These are phyloP conservation scores for Upupa epops DNA, from an alignment of 2,113 vertebrate species.

Conservation along the genomic window DNA sequence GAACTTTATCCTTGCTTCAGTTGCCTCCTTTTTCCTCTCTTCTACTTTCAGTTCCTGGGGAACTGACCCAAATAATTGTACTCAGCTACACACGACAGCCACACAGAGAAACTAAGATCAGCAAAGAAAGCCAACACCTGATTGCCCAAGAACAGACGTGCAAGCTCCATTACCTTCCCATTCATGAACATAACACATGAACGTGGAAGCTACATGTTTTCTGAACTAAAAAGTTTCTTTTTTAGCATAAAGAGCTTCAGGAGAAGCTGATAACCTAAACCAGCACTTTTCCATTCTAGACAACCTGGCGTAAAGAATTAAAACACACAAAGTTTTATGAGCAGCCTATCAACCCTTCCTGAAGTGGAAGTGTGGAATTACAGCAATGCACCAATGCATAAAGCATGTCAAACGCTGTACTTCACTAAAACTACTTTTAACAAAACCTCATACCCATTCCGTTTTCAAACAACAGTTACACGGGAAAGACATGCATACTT, in stretches of 20 bases:
- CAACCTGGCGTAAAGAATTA: not conserved
- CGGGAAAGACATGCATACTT: not conserved
- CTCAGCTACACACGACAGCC: not conserved
- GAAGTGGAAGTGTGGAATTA: not conserved
- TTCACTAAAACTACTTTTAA: not conserved
- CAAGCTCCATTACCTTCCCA: not conserved
- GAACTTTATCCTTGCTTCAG: not conserved
- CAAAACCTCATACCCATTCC: not conserved
- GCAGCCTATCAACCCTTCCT: not conserved
- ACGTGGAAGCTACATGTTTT: rapidly evolving
- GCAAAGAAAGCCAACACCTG: not conserved
- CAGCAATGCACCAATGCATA: not conserved
- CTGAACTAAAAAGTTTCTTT: not conserved
- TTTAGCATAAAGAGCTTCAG: not conserved
- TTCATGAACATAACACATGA: not conserved
- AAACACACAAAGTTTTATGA: not conserved
- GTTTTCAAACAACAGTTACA: not conserved
- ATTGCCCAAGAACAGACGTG: not conserved
- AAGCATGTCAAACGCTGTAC: not conserved
- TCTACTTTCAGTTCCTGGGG: not conserved
- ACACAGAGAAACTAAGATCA: not conserved
- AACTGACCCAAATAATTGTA: not conserved
- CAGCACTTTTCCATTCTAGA: not conserved
- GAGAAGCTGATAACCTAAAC: not conserved
- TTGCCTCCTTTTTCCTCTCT: not conserved